A percentile compares a stretch with the other conserved stretches of the same genome.
Conservation (phyloP, 2,888 invertebrate species). For the Heliconius charithonia region DNA sequence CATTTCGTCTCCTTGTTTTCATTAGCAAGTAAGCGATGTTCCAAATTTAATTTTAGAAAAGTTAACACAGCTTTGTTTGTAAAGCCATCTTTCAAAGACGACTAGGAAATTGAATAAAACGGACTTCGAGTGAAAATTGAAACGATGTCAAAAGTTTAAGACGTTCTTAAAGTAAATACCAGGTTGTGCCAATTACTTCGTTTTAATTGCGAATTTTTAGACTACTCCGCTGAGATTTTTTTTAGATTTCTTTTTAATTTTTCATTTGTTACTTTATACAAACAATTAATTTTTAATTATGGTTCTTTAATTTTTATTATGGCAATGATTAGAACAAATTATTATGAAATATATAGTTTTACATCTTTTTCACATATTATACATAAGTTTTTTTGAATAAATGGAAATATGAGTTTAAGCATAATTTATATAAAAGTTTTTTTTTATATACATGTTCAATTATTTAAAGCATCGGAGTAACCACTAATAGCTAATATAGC, state of each 20-base stretch:
- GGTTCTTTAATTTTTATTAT: no score
- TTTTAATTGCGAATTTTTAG: conserved; percentile 12
- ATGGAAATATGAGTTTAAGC: no score
- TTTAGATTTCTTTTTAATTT: background rate
- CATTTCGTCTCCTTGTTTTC: conserved; percentile 2
- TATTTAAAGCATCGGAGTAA: no score
- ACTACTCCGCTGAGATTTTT: background rate
- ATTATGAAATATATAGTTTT: background rate
- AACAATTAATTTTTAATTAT: no score
- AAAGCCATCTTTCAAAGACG: conserved; percentile 35
- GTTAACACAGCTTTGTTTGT: conserved; percentile 34
- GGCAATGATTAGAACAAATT: no score
- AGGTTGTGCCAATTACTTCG: conserved; percentile 1
- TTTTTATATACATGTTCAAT: no score
- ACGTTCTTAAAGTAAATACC: conserved; percentile 27
- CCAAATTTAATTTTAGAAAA: conserved; percentile 35
- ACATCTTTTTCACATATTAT: background rate
- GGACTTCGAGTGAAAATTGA: conserved; percentile 37
- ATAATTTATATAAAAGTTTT: no score
- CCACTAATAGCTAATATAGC: no score
- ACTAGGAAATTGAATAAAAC: conserved; percentile 39
- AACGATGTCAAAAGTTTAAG: conserved; percentile 33
- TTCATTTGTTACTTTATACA: background rate
- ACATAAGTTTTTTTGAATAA: no score
- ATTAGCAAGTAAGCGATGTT: conserved; percentile 17